phyloP scores from a whole-genome alignment of 2,113 vertebrate species.

The Micronycteris hirsuta region DNA sequence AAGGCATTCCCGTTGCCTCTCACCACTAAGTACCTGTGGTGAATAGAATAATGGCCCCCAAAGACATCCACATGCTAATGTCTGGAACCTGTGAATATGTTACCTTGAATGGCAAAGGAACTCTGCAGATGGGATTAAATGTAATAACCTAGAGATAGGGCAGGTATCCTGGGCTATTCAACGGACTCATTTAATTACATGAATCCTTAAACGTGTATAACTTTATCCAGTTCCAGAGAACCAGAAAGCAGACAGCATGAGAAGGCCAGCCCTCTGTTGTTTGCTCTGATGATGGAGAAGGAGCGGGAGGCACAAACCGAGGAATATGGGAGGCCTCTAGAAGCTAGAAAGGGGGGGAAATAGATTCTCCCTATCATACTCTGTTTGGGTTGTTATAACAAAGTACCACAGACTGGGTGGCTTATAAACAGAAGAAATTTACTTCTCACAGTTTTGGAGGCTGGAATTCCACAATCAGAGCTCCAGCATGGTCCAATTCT shows the following conservation, averaged over 20 bases:
- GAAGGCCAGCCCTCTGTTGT: background rate
- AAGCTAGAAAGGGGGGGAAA: background rate
- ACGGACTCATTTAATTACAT: background rate
- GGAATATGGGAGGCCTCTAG: background rate
- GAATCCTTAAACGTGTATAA: background rate
- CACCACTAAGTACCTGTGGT: background rate
- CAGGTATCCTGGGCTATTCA: background rate
- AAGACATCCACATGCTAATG: background rate
- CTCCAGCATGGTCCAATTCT: accelerated
- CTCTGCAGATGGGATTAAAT: background rate
- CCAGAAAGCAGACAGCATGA: background rate
- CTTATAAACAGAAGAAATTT: background rate
- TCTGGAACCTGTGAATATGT: background rate
- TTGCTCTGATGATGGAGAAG: background rate
- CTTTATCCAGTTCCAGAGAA: background rate
- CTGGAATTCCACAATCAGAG: background rate
- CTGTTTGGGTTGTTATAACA: background rate
- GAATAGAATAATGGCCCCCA: background rate
- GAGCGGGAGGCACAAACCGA: background rate
- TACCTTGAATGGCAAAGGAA: background rate
- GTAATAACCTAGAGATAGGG: background rate
- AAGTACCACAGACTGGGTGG: background rate
- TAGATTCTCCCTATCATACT: background rate
- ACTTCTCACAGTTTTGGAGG: background rate
- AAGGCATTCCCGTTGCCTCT: background rate